Conservation (phyloP, 2,797 vertebrate genomes). For the Eutrigla gurnardus region DNA sequence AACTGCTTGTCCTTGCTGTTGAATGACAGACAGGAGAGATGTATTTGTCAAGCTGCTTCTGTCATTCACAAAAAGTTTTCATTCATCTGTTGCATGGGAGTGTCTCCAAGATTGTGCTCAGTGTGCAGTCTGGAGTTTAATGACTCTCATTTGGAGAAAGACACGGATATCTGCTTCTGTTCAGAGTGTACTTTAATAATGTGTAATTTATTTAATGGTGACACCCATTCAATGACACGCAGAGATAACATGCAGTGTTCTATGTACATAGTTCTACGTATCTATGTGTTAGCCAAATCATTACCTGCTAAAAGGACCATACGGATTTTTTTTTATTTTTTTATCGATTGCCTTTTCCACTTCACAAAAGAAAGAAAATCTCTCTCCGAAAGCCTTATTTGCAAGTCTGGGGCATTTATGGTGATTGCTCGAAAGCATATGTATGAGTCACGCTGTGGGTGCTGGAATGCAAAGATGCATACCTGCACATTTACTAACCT, state of each 20-base stretch:
- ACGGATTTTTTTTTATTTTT: too few relatives aligned
- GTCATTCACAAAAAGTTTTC: slow-evolving; percentile 75
- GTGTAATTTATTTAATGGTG: not conserved
- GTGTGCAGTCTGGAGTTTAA: slow-evolving; percentile 25
- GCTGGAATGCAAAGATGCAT: slow-evolving; percentile 47
- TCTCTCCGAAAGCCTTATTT: not conserved
- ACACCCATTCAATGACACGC: not conserved
- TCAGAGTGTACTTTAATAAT: not conserved
- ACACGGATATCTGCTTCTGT: slow-evolving; percentile 9
- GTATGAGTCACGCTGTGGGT: slow-evolving; percentile 31
- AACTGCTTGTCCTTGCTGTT: slow-evolving; percentile 25
- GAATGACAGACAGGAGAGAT: slow-evolving; percentile 53
- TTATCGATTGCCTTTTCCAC: not conserved
- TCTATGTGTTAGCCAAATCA: not conserved
- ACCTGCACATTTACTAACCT: slow-evolving; percentile 52
- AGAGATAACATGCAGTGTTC: not conserved
- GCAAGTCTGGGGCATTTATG: not conserved
- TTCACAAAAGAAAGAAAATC: not conserved
- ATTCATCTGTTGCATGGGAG: slow-evolving; percentile 62
- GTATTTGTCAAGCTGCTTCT: slow-evolving; percentile 43
- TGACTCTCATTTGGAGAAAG: not conserved
- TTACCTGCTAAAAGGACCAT: not conserved
- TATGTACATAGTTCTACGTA: too few relatives aligned
- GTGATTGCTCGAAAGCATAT: slow-evolving; percentile 40
- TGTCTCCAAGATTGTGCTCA: slow-evolving; percentile 51